These are phyloP conservation scores for Coilia nasus DNA, from an alignment of 2,797 vertebrate species.

Conservation along the genomic window DNA sequence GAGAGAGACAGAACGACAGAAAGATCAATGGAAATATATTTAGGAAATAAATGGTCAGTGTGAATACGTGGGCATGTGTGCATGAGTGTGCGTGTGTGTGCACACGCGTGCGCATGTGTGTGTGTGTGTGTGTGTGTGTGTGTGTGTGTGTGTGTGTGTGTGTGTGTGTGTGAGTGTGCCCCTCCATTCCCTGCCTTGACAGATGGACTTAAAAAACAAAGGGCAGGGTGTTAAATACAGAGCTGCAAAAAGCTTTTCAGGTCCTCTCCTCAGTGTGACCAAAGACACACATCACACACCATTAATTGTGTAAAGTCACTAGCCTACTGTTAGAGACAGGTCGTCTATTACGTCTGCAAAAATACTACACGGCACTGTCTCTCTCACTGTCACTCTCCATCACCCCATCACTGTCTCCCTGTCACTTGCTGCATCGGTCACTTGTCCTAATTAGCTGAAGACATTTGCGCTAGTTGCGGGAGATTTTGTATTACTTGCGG, in stretches of 20 bases:
- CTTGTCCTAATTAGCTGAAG: too few species aligned
- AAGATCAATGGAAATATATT: background rate
- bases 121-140: background rate
- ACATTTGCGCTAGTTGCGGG: too few species aligned
- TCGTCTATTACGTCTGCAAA: too few species aligned
- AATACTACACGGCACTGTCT: too few species aligned
- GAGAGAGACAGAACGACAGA: background rate
- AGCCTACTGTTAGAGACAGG: too few species aligned
- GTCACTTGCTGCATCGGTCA: too few species aligned
- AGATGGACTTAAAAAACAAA: background rate
- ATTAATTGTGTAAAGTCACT: too few species aligned
- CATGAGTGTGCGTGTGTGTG: background rate
- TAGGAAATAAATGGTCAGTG: background rate
- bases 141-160: background rate
- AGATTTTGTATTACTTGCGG: too few species aligned
- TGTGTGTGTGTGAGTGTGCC: background rate
- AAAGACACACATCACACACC: too few species aligned
- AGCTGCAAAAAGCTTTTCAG: conserved; percentile 5
- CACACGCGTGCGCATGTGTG: background rate
- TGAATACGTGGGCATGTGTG: background rate
- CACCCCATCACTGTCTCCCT: too few species aligned
- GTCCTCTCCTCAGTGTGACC: background rate
- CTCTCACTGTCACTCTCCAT: too few species aligned
- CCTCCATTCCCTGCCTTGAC: background rate
- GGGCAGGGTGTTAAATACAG: background rate